Conservation (phyloP, 2,888 invertebrate genomes). For the Drosophila mettleri region DNA sequence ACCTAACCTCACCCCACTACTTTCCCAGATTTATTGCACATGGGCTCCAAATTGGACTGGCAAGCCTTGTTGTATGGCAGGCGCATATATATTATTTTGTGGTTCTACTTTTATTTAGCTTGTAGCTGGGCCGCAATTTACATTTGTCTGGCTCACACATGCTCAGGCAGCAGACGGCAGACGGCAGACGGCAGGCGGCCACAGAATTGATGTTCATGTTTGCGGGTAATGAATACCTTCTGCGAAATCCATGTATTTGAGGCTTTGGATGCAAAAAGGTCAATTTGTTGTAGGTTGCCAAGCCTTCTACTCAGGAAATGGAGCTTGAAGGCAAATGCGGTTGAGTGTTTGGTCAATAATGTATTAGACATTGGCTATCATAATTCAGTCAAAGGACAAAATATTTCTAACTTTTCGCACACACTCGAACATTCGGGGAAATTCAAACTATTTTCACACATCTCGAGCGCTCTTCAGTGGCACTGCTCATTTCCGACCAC, state of each 20-base stretch:
- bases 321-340: slow-evolving; percentile 2
- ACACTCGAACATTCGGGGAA: too few species aligned
- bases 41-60: slow-evolving; percentile 31
- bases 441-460: not conserved
- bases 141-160: slow-evolving; percentile 58
- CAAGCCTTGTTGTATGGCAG: slow-evolving; percentile 5
- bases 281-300: slow-evolving; percentile 50
- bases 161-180: too few species aligned
- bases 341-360: slow-evolving; percentile 13
- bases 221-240: slow-evolving; percentile 70
- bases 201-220: slow-evolving; percentile 67
- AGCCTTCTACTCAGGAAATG: slow-evolving; percentile 17
- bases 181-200: slow-evolving; percentile 49
- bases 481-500: not conserved
- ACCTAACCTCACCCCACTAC: too few species aligned
- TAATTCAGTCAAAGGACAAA: not conserved
- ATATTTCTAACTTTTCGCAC: not conserved
- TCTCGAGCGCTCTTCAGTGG: not conserved
- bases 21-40: slow-evolving; percentile 64
- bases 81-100: slow-evolving; percentile 37
- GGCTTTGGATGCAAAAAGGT: slow-evolving; percentile 35
- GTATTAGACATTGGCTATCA: not conserved
- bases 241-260: slow-evolving; percentile 44
- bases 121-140: slow-evolving; percentile 67
- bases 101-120: slow-evolving; percentile 67